Percentiles rank a stretch among this genome's conserved stretches.
Conservation (phyloP, 2,797 vertebrate genomes). For the Urocyon cinereoargenteus region DNA sequence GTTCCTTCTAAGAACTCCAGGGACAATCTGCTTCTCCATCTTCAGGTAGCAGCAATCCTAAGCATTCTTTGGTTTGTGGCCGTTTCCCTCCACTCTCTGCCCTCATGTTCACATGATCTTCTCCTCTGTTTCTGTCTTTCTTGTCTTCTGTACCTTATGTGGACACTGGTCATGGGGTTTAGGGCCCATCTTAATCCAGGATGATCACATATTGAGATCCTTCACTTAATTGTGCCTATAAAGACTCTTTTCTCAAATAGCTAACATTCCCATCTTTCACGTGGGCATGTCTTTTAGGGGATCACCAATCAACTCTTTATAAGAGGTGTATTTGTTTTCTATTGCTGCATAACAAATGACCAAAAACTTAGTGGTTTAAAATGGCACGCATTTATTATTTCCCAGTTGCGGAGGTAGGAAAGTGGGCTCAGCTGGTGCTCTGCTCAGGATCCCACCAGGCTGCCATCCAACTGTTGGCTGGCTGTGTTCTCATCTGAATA, state of each 20-base stretch:
- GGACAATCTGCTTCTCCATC: no score
- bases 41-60: accelerated
- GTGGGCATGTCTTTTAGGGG: not conserved
- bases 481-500: not conserved
- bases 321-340: not conserved
- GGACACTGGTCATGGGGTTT: not conserved
- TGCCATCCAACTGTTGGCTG: not conserved
- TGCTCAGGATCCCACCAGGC: not conserved
- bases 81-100: not conserved
- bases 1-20: not conserved
- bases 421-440: not conserved
- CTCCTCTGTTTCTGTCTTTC: not conserved
- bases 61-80: not conserved
- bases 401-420: not conserved
- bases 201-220: not conserved
- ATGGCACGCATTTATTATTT: not conserved
- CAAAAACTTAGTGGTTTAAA: not conserved
- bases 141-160: not conserved
- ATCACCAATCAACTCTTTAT: not conserved
- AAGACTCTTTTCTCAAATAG: not conserved
- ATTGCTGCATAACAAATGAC: not conserved
- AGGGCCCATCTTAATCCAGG: no score
- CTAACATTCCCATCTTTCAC: not conserved
- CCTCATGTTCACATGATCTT: not conserved
- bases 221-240: not conserved